Evolutionary conservation across 2,888 invertebrate genomes (phyloP).

Genomic region (Drosophila leonis): DNA sequence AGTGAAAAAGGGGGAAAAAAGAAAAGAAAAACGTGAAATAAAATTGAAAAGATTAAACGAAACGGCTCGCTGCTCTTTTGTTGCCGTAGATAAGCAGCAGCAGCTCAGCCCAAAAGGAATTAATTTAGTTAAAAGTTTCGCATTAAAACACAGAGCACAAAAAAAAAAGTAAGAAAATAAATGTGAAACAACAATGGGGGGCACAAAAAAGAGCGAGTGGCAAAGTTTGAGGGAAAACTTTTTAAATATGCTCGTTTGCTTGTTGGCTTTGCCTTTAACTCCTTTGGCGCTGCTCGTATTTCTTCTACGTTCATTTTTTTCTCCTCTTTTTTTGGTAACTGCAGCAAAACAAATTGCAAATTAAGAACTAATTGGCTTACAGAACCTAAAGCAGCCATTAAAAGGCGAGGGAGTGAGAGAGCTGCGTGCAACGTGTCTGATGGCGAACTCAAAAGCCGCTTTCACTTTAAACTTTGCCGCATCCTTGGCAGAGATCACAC

Average conservation of each 20-base stretch:
- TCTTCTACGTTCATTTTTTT: slow-evolving; percentile 29
- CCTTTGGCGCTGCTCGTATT: slow-evolving; percentile 53
- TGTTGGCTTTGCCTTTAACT: slow-evolving; percentile 72
- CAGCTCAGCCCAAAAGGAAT: slow-evolving; percentile 75
- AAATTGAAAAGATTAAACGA: slow-evolving; percentile 71
- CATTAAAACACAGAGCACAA: slow-evolving; percentile 60
- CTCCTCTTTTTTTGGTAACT: slow-evolving; percentile 48
- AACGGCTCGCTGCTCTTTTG: slow-evolving; percentile 65
- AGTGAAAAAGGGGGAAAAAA: neutral
- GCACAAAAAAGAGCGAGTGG: slow-evolving; percentile 37
- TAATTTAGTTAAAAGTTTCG: slow-evolving; percentile 79
- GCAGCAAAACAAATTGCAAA: slow-evolving; percentile 81
- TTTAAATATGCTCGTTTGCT: slow-evolving; percentile 79
- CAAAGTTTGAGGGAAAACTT: slow-evolving; percentile 74
- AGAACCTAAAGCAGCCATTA: slow-evolving; percentile 78
- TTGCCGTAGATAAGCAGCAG: slow-evolving; percentile 57
- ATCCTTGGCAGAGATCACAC: slow-evolving; percentile 66
- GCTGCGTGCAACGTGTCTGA: slow-evolving; percentile 25
- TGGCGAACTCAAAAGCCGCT: slow-evolving; percentile 59
- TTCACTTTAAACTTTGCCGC: slow-evolving; percentile 75
- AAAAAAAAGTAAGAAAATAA: slow-evolving; percentile 27
- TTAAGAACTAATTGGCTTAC: slow-evolving; percentile 82
- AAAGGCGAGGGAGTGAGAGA: slow-evolving; percentile 34
- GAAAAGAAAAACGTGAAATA: slow-evolving; percentile 19
- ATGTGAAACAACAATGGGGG: slow-evolving; percentile 49